phyloP scores from a whole-genome alignment of 2,888 invertebrate genomes.

The Oscheius sp. region DNA sequence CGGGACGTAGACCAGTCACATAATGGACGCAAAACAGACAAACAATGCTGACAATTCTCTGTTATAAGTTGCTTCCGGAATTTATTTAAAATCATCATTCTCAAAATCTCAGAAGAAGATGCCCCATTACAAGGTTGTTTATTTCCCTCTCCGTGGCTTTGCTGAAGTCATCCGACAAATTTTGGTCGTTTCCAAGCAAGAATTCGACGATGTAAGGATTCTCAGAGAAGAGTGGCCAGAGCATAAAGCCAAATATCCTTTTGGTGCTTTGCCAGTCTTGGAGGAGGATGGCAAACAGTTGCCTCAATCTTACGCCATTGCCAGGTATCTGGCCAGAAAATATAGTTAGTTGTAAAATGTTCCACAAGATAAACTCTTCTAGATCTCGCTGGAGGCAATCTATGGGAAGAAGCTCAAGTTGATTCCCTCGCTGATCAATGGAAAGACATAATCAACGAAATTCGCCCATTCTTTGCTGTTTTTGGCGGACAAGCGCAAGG shows the following conservation, averaged over 20 bases:
- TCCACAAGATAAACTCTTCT: slow-evolving; percentile 15
- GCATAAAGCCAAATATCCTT: slow-evolving; percentile 30
- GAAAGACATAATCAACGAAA: slow-evolving; percentile 48
- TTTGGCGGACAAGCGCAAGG: background rate
- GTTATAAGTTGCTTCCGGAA: too few relatives aligned
- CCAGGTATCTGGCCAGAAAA: slow-evolving; percentile 37
- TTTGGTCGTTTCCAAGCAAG: slow-evolving; percentile 41
- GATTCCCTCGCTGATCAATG: slow-evolving; percentile 54
- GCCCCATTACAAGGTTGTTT: slow-evolving; percentile 19
- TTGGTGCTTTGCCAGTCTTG: slow-evolving; percentile 43
- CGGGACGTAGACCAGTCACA: too few relatives aligned
- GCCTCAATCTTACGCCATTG: slow-evolving; percentile 42
- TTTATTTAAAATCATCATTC: too few relatives aligned
- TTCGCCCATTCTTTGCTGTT: background rate
- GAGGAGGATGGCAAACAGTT: slow-evolving; percentile 42
- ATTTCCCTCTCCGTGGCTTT: slow-evolving; percentile 12
- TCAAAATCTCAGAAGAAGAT: too few relatives aligned
- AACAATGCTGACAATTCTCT: too few relatives aligned
- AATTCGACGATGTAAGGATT: slow-evolving; percentile 53
- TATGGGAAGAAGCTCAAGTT: slow-evolving; percentile 47
- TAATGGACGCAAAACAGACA: too few relatives aligned
- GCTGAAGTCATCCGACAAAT: slow-evolving; percentile 29
- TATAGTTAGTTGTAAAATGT: slow-evolving; percentile 37
- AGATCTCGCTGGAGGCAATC: slow-evolving; percentile 51
- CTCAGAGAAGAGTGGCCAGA: slow-evolving; percentile 45